Evolutionary conservation across 30 jellyfish, hydroid and myxozoan species (phyloP), one percentile per base, ranked within the genome.

Genomic region (Sanderia malayensis): DNA sequence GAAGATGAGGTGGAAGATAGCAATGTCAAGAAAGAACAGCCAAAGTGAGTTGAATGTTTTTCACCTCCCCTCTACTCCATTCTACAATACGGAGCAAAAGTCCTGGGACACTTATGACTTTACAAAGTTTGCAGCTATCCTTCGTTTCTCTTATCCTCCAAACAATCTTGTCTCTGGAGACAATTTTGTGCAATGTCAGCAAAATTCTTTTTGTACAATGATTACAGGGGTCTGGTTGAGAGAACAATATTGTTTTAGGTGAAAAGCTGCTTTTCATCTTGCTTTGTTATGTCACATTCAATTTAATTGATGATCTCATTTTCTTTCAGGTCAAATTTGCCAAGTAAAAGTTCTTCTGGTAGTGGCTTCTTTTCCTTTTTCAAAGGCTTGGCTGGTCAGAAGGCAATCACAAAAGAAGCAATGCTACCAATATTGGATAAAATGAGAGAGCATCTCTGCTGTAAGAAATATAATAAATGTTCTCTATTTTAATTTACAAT

Each of bases 341-440:
- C 71, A 18, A 3, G 73, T 6, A 67, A 92, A 15, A 27, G 73
- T 15, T 71, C 76, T 83, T 71, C 76, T 83, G 96, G 96, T 31
- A 96, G 95, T 26, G 95, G 99, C 22, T 62, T 93, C 27, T 93
- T 93, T 67, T 73, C 96, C 28, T 93, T 85, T 84, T 93, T 93
- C 92, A 93, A 93, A 93, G 96, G 96, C 6, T 58, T 93, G 23
- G 96, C 95, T 44, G 99, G 99, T 11, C 95, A 82, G 61, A 93
- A 93, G 27, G 95, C 99, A 28, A 93, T 93, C 68, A 86, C 96
- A 17, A 76, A 69, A 47, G 96, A 86, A 46, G 99, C 99, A 1
- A 81, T 93, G 87, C 79, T 31, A 13, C 96, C 99, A 45, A 94
- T 86, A 24, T 67, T 93, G 86, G 96, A 93, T 49, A 93, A 93